A percentile compares a stretch with the other conserved stretches of the same genome.
Evolutionary conservation across 2,113 vertebrate genomes (phyloP).

Genomic region (Empidonax traillii): DNA sequence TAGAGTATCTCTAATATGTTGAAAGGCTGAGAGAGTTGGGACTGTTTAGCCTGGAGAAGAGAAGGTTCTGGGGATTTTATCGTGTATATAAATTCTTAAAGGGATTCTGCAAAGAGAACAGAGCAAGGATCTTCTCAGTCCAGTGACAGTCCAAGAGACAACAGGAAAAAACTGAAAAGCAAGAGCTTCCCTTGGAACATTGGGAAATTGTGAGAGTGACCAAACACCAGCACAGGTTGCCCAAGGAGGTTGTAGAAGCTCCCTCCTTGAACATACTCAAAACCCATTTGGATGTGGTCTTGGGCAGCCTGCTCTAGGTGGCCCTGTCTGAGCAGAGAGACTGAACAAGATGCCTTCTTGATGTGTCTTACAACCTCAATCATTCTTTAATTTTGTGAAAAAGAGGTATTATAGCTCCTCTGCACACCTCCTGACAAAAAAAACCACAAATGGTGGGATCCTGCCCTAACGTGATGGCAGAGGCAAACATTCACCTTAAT

Average conservation of each 20-base stretch:
- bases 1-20: background rate
- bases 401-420: background rate
- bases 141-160: background rate
- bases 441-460: background rate
- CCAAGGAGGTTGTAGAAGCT: background rate
- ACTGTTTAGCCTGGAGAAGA: background rate
- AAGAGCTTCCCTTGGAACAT: background rate
- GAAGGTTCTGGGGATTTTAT: background rate
- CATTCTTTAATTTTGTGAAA: background rate
- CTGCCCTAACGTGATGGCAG: background rate
- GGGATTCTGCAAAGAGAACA: background rate
- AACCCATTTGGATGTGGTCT: background rate
- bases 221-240: fast-evolving
- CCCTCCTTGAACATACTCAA: background rate
- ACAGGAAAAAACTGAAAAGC: background rate
- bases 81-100: background rate
- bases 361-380: background rate
- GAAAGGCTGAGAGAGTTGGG: background rate
- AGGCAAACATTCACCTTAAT: background rate
- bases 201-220: background rate
- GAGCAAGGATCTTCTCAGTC: background rate
- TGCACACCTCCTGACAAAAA: background rate
- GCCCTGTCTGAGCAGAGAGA: background rate
- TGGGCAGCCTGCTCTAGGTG: background rate
- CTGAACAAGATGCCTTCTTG: background rate